Conservation (phyloP, 2,797 vertebrate genomes). For the Peromyscus aztecus region DNA sequence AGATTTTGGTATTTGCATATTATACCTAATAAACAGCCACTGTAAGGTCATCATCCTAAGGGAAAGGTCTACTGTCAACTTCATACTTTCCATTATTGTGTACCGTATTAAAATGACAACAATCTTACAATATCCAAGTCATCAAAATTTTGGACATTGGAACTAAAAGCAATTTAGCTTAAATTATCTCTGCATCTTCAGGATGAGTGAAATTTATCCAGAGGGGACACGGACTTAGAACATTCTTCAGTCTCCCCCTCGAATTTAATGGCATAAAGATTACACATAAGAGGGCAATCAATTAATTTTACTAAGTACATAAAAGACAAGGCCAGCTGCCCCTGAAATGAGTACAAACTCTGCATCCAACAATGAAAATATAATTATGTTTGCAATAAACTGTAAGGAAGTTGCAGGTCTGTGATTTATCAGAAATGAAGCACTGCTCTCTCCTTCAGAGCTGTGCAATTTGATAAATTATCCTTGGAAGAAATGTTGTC, state of each 20-base stretch:
- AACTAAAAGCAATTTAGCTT: conserved; percentile 79
- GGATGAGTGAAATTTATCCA: conserved; percentile 65
- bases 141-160: conserved; percentile 85
- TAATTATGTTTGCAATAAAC: conserved; percentile 71
- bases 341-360: conserved; percentile 36
- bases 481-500: conserved; percentile 58
- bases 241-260: conserved; percentile 56
- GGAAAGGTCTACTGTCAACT: conserved; percentile 87
- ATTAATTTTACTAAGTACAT: conserved; percentile 80
- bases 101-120: conserved; percentile 93
- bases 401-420: conserved; percentile 52
- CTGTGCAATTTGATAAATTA: conserved; percentile 61
- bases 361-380: conserved; percentile 66
- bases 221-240: conserved; percentile 14
- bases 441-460: conserved; percentile 1
- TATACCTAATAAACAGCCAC: conserved; percentile 94
- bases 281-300: conserved; percentile 69
- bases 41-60: conserved; percentile 84
- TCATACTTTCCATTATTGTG: conserved; percentile 94
- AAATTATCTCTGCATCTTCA: conserved; percentile 53
- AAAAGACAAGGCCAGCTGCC: conserved; percentile 78
- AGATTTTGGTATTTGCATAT: conserved; percentile 90
- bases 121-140: conserved; percentile 80
- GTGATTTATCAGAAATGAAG: conserved; percentile 31
- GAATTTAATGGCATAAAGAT: conserved; percentile 69